A percentile compares a stretch with the other conserved stretches of the same genome.
These are phyloP conservation scores for Brachionus calyciflorus DNA, from an alignment of 1,140 invertebrate genomes.

Conservation along the genomic window DNA sequence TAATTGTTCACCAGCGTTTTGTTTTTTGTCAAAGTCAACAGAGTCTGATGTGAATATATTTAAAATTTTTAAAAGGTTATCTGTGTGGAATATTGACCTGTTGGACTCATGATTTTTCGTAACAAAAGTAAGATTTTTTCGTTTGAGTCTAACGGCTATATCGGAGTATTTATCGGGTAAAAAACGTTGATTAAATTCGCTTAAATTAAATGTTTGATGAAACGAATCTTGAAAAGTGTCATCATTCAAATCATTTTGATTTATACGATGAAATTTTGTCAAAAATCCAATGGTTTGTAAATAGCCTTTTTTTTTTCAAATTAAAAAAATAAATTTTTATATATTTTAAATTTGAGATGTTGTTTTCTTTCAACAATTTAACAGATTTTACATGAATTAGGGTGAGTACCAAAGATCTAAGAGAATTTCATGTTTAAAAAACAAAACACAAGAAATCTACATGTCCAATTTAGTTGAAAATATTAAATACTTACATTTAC, in stretches of 20 bases:
- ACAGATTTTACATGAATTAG: no score
- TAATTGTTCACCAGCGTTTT: constrained; percentile 36
- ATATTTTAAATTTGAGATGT: no score
- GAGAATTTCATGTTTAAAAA: no score
- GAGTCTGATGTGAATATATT: constrained; percentile 35
- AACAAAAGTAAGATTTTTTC: background rate
- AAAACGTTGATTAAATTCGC: background rate
- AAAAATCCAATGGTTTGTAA: constrained; percentile 39
- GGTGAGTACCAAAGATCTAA: no score
- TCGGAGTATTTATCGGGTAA: constrained; percentile 37
- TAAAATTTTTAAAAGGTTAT: constrained; percentile 21
- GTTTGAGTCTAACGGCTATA: background rate
- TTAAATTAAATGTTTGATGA: background rate
- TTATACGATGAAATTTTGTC: constrained; percentile 23
- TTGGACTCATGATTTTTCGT: background rate
- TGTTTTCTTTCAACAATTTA: no score
- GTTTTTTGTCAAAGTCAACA: constrained; percentile 19
- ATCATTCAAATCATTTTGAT: constrained; percentile 5
- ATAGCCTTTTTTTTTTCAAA: constrained; percentile 19
- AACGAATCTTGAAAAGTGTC: constrained; percentile 2
- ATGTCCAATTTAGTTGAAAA: no score
- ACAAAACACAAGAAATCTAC: no score
- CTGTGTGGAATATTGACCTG: constrained; percentile 25
- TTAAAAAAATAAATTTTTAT: background rate
- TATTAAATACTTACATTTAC: background rate